Evolutionary conservation across 2,797 vertebrate genomes (phyloP).

Genomic region (Buphagus erythrorhynchus): DNA sequence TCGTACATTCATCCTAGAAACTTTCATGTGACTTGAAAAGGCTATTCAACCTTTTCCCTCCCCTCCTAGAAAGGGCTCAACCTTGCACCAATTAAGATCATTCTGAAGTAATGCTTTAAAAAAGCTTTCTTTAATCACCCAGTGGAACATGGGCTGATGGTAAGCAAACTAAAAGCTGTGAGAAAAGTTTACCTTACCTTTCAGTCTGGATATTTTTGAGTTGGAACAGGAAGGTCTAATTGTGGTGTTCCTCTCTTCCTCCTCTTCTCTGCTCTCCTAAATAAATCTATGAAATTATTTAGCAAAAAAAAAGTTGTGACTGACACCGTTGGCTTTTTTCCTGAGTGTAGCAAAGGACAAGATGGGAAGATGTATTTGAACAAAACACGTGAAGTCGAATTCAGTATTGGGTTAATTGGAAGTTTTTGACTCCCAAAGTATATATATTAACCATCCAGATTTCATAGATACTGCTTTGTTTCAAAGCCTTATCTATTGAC

Average conservation of each 20-base stretch:
- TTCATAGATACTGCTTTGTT: slow-evolving; percentile 38
- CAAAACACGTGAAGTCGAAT: slow-evolving; percentile 33
- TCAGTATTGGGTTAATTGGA: slow-evolving; percentile 45
- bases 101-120: slow-evolving; percentile 90
- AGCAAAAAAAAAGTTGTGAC: slow-evolving; percentile 55
- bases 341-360: slow-evolving; percentile 47
- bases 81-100: slow-evolving; percentile 93
- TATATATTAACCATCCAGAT: slow-evolving; percentile 56
- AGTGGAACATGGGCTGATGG: slow-evolving; percentile 77
- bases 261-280: slow-evolving; percentile 62
- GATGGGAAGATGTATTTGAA: slow-evolving; percentile 51
- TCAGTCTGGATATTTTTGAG: slow-evolving; percentile 65
- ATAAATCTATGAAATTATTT: slow-evolving; percentile 67
- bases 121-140: slow-evolving; percentile 86
- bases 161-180: slow-evolving; percentile 79
- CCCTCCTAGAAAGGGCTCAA: slow-evolving; percentile 88
- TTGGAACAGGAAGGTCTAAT: slow-evolving; percentile 56
- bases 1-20: slow-evolving; percentile 96
- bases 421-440: slow-evolving; percentile 52
- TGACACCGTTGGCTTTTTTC: slow-evolving; percentile 49
- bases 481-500: slow-evolving; percentile 64
- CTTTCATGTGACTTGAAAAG: slow-evolving; percentile 99
- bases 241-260: slow-evolving; percentile 55
- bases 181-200: slow-evolving; percentile 83
- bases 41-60: slow-evolving; percentile 88